Evolutionary conservation across 2,797 vertebrate genomes (phyloP).

Genomic region (Sebastes minor): DNA sequence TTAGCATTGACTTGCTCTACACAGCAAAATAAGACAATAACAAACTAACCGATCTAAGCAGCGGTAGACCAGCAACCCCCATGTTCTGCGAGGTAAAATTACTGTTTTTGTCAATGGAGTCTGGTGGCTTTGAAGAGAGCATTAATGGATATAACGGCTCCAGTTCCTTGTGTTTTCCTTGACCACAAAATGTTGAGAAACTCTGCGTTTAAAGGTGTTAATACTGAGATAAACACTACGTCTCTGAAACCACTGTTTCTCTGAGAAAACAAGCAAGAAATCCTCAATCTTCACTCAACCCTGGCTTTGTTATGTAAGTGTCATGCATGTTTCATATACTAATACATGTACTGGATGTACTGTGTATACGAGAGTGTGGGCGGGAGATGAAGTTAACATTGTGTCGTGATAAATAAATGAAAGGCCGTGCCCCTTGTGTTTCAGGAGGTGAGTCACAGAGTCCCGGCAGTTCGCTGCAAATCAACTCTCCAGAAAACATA

Average conservation of each 20-base stretch:
- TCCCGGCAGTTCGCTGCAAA: constrained; percentile 52
- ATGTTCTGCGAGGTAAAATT: too few species aligned
- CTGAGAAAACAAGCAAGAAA: constrained; percentile 22
- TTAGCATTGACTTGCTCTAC: background rate
- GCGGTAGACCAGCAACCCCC: too few species aligned
- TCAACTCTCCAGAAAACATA: constrained; percentile 39
- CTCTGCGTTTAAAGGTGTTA: background rate
- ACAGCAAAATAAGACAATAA: background rate
- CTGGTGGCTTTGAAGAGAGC: too few species aligned
- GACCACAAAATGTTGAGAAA: background rate
- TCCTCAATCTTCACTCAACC: background rate
- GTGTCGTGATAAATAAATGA: constrained; percentile 77
- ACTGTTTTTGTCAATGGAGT: too few species aligned
- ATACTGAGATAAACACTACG: background rate
- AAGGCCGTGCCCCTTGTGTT: constrained; percentile 67
- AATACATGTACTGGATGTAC: constrained; percentile 60
- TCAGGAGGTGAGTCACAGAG: constrained; percentile 56
- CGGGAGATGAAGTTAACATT: constrained; percentile 64
- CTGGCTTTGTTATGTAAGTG: constrained; percentile 53
- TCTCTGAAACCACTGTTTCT: constrained; percentile 41
- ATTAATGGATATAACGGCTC: too few species aligned
- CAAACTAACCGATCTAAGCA: too few species aligned
- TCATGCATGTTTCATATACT: constrained; percentile 76
- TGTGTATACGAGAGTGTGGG: constrained; percentile 47
- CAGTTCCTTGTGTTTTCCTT: too few species aligned